Evolutionary conservation across 23 tunicate species (phyloP).

Genomic region (Corella eumyota): DNA sequence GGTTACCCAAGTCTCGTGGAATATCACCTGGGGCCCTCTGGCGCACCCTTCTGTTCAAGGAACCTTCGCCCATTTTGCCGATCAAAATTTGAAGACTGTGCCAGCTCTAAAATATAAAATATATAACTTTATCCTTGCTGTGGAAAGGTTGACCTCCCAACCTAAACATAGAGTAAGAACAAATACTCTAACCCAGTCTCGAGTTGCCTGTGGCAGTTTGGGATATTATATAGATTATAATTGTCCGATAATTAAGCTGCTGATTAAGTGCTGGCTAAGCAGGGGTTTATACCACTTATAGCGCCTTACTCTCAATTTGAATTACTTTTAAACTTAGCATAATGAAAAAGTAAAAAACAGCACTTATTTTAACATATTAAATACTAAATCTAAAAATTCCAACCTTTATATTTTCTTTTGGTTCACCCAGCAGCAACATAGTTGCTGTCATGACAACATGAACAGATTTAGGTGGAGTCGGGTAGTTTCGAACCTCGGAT

Average conservation of each 20-base stretch:
- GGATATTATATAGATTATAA: too few species aligned
- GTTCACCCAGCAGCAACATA: constrained; percentile 52
- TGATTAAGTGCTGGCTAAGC: too few species aligned
- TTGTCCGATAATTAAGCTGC: too few species aligned
- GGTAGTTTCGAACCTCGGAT: constrained; percentile 56
- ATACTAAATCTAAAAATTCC: too few species aligned
- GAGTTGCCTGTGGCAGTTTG: too few species aligned
- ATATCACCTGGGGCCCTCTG: constrained; percentile 61
- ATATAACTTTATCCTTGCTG: too few species aligned
- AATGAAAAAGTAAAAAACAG: too few species aligned
- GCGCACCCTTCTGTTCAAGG: constrained; percentile 39
- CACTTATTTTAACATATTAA: too few species aligned
- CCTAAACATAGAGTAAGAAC: too few species aligned
- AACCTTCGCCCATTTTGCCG: constrained; percentile 39
- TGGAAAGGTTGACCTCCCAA: too few species aligned
- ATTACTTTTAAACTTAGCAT: too few species aligned
- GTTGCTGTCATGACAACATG: constrained; percentile 63
- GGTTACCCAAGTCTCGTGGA: constrained; percentile 11
- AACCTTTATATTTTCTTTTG: constrained; percentile 3
- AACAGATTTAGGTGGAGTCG: constrained; percentile 43
- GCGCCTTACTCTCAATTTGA: not conserved
- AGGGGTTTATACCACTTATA: not conserved
- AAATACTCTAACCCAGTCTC: too few species aligned
- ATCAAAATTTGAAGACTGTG: constrained; percentile 26
- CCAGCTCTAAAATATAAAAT: constrained; percentile 33